These are phyloP conservation scores for Helleia helle DNA, from an alignment of 2,888 invertebrate species.

Conservation along the genomic window DNA sequence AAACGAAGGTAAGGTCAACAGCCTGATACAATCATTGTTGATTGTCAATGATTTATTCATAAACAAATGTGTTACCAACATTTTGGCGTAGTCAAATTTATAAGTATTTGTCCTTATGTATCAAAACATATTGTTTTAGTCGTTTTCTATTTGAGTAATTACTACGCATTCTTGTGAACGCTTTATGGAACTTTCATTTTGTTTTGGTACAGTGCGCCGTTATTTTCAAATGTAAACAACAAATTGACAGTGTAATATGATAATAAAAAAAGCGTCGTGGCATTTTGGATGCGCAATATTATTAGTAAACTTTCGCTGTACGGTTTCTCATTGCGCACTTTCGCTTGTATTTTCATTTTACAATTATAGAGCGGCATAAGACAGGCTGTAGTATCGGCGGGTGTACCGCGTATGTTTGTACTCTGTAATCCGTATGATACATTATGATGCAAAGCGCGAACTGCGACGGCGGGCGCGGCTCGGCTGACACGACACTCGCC, in stretches of 20 bases:
- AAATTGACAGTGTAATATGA: not conserved
- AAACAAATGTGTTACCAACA: not conserved
- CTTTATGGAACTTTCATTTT: too few species aligned
- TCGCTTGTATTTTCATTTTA: conserved; percentile 36
- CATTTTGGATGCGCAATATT: conserved; percentile 19
- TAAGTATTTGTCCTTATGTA: not conserved
- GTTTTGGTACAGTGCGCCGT: not conserved
- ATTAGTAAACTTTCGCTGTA: conserved; percentile 50
- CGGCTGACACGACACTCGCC: conserved; percentile 43
- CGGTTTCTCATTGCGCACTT: conserved; percentile 34
- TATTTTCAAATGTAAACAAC: not conserved
- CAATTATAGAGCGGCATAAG: conserved; percentile 6
- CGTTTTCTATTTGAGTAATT: not conserved
- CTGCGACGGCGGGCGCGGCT: conserved; percentile 30
- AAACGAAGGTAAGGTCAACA: conserved; percentile 70
- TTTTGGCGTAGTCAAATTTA: not conserved
- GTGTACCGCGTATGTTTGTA: conserved; percentile 23
- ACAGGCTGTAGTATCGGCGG: conserved; percentile 15
- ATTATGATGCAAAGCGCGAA: conserved; percentile 29
- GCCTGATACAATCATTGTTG: conserved; percentile 33
- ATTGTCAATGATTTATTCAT: conserved; percentile 12
- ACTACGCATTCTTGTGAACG: not conserved
- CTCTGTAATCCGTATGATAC: too few species aligned
- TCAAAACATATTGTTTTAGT: too few species aligned
- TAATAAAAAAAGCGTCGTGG: conserved; percentile 17